Base-by-base conservation (phyloP, 1,140 invertebrate genomes). In the Yoshiicerus persimilis region DNA sequence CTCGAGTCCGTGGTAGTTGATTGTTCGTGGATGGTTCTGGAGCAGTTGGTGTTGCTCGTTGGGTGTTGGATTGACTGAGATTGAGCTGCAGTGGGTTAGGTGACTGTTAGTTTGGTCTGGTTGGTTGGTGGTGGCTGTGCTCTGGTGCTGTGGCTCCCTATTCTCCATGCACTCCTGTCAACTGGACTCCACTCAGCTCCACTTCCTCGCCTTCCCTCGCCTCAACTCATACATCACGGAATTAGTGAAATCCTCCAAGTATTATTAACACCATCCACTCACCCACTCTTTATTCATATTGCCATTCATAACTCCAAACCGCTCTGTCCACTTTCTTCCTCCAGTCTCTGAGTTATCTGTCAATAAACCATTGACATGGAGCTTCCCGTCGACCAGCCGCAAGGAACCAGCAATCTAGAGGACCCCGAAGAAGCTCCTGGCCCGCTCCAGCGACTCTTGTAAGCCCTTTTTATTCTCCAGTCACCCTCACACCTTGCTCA, bases 391-490 rank as follows among this genome's bases (percentile, higher is more conserved):
- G 83, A 84, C 47, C 83, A 89, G 86, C 83, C 83, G 34, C 89
- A 88, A 64, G 87, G 83, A 47, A 87, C 87, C 62, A 89, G 88
- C 64, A 89, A 89, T 47, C 39, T 87, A 38, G 89, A 89, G 87
- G 89, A 89, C 47, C 56, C 86, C 32, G 88, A 89, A 62, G 89
- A 88, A 84, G 86, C 87, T 10, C 86, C 86, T 30, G 87, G 87
- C 20, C 87, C 89, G 23, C 83, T 89, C 16, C 87, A 89, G 64
- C 87, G 87, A 86, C 85, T 89, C 38, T 86, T 89, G 89, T 89
- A 88, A 89, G 89, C 86, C 36, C 23, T 47, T 66, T 32, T 47
- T 27, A 3, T 9, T 20, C 9, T 13, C n/a, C n/a, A 47, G 11
- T 70, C 66, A 32, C 25, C 27, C 30, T 70, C 13, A 47, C 20